Evolutionary conservation across 2,113 vertebrate species (phyloP).

Genomic region (Dasypus novemcinctus): DNA sequence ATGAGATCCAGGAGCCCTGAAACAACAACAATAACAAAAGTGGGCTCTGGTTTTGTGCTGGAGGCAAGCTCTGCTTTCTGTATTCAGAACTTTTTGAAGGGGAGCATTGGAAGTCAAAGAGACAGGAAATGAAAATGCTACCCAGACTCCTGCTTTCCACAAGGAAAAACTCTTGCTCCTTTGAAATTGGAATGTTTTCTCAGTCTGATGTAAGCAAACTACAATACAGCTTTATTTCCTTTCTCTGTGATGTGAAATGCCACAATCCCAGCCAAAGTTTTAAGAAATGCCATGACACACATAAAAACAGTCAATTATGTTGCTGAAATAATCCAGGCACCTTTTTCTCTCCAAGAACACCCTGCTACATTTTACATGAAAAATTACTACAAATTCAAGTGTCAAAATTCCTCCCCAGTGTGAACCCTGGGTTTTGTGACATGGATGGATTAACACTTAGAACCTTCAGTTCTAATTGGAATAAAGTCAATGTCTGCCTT

Average conservation of each 20-base stretch:
- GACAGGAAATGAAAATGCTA: constrained; percentile 69
- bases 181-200: constrained; percentile 68
- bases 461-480: constrained; percentile 78
- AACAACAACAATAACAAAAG: constrained; percentile 69
- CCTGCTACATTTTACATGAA: constrained; percentile 75
- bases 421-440: constrained; percentile 62
- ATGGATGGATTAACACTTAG: constrained; percentile 76
- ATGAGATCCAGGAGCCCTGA: constrained; percentile 68
- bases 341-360: constrained; percentile 64
- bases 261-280: constrained; percentile 66
- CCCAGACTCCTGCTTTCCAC: constrained; percentile 36
- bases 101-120: constrained; percentile 65
- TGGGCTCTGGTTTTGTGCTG: constrained; percentile 60
- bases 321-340: constrained; percentile 68
- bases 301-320: constrained; percentile 75
- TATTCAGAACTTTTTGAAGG: constrained; percentile 76
- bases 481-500: constrained; percentile 68
- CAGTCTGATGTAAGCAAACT: constrained; percentile 67
- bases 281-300: constrained; percentile 78
- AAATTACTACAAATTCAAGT: constrained; percentile 73
- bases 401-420: constrained; percentile 68
- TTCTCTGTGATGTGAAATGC: constrained; percentile 74
- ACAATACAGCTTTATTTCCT: constrained; percentile 78
- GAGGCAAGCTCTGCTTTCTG: constrained; percentile 77
- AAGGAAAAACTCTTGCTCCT: constrained; percentile 56